Conservation (phyloP, 1,140 invertebrate species). For the Procambarus virginalis region DNA sequence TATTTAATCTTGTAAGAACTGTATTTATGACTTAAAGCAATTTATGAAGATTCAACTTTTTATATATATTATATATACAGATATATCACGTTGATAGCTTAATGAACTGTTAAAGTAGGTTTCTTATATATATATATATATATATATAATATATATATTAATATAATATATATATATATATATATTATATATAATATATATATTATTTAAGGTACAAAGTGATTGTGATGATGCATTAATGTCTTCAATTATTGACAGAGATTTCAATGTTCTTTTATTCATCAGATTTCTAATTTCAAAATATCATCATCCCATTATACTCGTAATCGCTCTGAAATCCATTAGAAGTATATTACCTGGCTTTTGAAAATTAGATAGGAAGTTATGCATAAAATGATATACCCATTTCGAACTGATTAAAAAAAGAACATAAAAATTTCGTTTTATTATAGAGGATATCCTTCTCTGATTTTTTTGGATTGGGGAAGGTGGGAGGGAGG, state of each 20-base stretch:
- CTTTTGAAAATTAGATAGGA: conserved; percentile 48
- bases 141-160: no score
- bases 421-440: conserved; percentile 10
- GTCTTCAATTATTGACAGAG: conserved; percentile 16
- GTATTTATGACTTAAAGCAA: no score
- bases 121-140: no score
- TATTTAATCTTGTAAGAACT: no score
- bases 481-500: no score
- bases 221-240: conserved; percentile 6
- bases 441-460: background rate
- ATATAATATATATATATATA: no score
- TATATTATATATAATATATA: background rate
- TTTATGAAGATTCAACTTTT: background rate
- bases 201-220: background rate
- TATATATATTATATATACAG: background rate
- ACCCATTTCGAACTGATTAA: conserved; percentile 33
- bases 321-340: conserved; percentile 37
- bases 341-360: conserved; percentile 56
- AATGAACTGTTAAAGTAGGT: no score
- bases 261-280: background rate
- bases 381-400: conserved; percentile 34
- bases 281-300: conserved; percentile 23
- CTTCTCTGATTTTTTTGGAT: background rate
- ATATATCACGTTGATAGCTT: background rate
- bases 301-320: conserved; percentile 31